Evolutionary conservation across 2,797 vertebrate genomes (phyloP), one percentile per base, ranked within the genome.

Genomic region (Smutsia temminckii): DNA sequence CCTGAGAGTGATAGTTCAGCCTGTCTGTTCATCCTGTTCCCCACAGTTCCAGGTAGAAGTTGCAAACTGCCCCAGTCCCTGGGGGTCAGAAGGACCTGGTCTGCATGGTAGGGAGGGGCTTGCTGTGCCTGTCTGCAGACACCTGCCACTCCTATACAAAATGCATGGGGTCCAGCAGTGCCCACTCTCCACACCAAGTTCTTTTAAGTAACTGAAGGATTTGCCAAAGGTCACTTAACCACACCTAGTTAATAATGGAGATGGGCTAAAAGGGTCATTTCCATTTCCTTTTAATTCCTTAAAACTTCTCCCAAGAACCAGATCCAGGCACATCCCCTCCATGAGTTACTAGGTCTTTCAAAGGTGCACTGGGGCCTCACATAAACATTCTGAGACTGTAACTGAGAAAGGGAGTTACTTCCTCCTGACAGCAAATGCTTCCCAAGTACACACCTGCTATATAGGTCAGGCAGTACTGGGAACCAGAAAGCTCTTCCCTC

Each of bases 401-500:
- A 93, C 68, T 51, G 84, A 77, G 40, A 59, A 64, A 94, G 92
- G 95, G 79, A 68, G 20, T 91, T 53, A 95, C 92, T 96, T 97
- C 96, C 96, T 92, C 66, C 64, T 66, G 80, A 85, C 77, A 85
- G 81, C 77, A 81, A 78, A 46, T 25, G 72, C 53, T 91, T 92
- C 93, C 61, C 90, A 53, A 96, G 77, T 20, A 32, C 93, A 85
- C 61, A 83, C 72, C 87, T 92, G 77, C 75, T 92, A n/a, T 92
- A n/a, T 83, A 81, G 78, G 87, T 49, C 46, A 27, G 23, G 94
- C 80, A 83, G 68, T 20, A 3, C 17, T 12, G 78, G 63, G 75
- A 93, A 57, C 37, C 8, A 83, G 83, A 61, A 81, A 83, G 64
- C 46, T 27, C 57, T 85, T 77, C 53, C 90, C 85, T 66, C 85